phyloP scores from a whole-genome alignment of 2,888 invertebrate species.

The Tribolium freemani region DNA sequence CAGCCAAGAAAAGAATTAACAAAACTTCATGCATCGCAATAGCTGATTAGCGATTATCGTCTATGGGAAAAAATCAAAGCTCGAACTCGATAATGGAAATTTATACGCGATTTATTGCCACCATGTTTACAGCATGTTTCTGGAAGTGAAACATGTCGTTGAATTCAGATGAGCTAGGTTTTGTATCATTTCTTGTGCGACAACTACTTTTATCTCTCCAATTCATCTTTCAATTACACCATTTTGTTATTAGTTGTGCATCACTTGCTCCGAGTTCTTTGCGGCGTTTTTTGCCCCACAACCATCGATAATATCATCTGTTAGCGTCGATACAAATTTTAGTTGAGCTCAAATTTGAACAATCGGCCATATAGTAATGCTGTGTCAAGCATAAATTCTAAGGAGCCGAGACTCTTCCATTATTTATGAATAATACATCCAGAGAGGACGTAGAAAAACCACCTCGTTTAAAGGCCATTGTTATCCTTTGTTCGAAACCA shows the following conservation, averaged over 20 bases:
- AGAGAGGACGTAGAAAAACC: constrained; percentile 49
- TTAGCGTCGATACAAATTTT: neutral
- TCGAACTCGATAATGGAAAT: constrained; percentile 45
- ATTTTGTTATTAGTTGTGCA: constrained; percentile 13
- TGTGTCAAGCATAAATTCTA: constrained; percentile 22
- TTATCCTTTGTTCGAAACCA: constrained; percentile 53
- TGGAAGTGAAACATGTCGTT: constrained; percentile 46
- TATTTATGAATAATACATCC: constrained; percentile 41
- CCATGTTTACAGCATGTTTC: constrained; percentile 47
- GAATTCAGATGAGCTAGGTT: constrained; percentile 27
- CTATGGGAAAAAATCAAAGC: constrained; percentile 37
- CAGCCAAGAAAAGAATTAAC: constrained; percentile 43
- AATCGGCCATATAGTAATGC: constrained; percentile 11
- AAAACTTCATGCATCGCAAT: constrained; percentile 47
- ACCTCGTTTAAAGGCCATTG: constrained; percentile 54
- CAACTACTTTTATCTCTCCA: neutral
- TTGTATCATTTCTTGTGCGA: constrained; percentile 16
- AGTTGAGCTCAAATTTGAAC: constrained; percentile 15
- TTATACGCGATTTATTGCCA: constrained; percentile 50
- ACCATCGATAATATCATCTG: too few relatives aligned
- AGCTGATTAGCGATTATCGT: constrained; percentile 37
- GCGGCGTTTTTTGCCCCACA: neutral
- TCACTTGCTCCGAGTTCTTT: constrained; percentile 10
- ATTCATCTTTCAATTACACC: constrained; percentile 17
- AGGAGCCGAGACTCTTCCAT: constrained; percentile 25